Base-by-base conservation (phyloP, 2,113 vertebrate species). In the Panthera uncia region DNA sequence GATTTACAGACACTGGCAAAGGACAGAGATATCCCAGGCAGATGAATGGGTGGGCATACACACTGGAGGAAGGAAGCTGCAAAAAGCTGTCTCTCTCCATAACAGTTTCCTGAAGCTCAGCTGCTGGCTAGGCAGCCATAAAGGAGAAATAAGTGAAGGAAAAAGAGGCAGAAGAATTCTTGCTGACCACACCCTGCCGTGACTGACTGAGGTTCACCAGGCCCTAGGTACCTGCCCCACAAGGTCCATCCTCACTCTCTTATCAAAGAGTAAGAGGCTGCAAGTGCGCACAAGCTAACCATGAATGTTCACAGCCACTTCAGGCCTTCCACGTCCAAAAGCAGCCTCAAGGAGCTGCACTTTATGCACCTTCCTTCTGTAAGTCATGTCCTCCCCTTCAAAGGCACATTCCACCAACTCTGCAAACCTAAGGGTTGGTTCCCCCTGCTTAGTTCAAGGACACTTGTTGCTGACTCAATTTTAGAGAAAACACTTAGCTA, bases 401-500 rank as follows among this genome's bases (percentile, higher is more conserved):
- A 92, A 90, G 69, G 10, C 57, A 81, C 76, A 19, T 82, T 78
- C 65, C 63, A 69, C 31, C 87, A 80, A 27, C 33, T 82, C 86
- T 61, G 52, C 71, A 85, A 52, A 79, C 36, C 23, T n/a, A 76
- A 78, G 27, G 36, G 41, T 38, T 38, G 38, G 38, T 38, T 38
- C 38, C 38, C 38, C 38, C 38, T 38, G 38, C 38, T 38, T 38
- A 38, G 68, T 91, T 92, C 69, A 94, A 90, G 83, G 71, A 78
- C 29, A 87, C 63, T 79, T 73, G 69, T 23, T 96, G 92, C 94
- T 89, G 95, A 92, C 61, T 96, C 89, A 65, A 0, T 79, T 86
- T 81, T 83, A 95, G 63, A 95, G 68, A 93, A 97, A 94, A 96
- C 71, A n/a, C 33, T 89, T 95, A 92, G 65, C 94, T 90, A 88